A percentile compares a stretch with the other conserved stretches of the same genome.
phyloP scores from a whole-genome alignment of 1,140 invertebrate species.

The Zaprionus ornatus region DNA sequence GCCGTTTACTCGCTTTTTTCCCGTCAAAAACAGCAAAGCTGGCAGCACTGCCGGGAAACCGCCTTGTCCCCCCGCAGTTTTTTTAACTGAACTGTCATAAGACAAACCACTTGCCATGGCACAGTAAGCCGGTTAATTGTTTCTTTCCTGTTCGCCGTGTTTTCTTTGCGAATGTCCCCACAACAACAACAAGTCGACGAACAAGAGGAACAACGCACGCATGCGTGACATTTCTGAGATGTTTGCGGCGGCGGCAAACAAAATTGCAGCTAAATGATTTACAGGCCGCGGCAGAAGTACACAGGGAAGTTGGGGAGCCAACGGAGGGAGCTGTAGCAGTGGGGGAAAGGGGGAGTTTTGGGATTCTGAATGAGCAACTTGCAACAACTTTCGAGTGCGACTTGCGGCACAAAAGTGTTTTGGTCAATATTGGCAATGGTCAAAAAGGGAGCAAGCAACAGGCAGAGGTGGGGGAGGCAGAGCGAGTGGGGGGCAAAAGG shows the following conservation, averaged over 20 bases:
- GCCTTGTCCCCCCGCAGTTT: too few species aligned
- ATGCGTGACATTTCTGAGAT: slow-evolving; percentile 78
- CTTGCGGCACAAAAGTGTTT: slow-evolving; percentile 6
- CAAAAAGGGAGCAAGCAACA: not conserved
- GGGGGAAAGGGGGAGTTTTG: slow-evolving; percentile 6
- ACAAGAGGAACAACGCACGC: slow-evolving; percentile 28
- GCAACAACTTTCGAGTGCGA: not conserved
- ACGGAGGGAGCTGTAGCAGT: slow-evolving; percentile 1
- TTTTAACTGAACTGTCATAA: too few species aligned
- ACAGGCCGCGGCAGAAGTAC: slow-evolving; percentile 28
- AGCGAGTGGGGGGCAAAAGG: slow-evolving; percentile 1
- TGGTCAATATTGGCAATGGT: slow-evolving; percentile 30
- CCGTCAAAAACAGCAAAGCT: too few species aligned
- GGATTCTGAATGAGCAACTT: slow-evolving; percentile 26
- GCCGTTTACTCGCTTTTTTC: too few species aligned
- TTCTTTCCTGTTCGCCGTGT: slow-evolving; percentile 21
- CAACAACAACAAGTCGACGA: slow-evolving; percentile 24
- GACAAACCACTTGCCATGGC: not conserved
- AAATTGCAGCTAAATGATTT: slow-evolving; percentile 73
- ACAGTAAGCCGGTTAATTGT: slow-evolving; percentile 14
- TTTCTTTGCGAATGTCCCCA: slow-evolving; percentile 3
- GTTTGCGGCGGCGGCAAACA: slow-evolving; percentile 46
- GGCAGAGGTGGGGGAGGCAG: not conserved
- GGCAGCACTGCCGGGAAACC: too few species aligned
- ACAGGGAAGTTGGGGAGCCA: not conserved